These are phyloP conservation scores for Conus canariensis DNA, from an alignment of 2,888 invertebrate genomes.

Conservation along the genomic window DNA sequence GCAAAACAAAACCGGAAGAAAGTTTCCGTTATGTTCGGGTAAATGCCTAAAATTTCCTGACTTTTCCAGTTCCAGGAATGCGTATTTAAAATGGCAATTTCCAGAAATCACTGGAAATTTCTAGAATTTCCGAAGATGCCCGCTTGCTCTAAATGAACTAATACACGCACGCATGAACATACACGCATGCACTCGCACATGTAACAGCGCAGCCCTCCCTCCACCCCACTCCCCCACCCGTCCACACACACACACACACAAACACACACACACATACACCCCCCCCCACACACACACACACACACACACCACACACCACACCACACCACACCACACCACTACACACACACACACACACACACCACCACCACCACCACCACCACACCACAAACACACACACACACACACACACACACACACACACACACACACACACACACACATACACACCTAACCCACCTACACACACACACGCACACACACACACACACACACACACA, in stretches of 20 bases:
- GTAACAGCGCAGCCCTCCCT: neutral
- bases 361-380: neutral
- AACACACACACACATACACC: too few species aligned
- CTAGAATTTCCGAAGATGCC: too few species aligned
- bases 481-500: constrained; percentile 21
- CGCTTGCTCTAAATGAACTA: neutral
- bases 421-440: neutral
- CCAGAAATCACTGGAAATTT: too few species aligned
- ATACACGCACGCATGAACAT: constrained; percentile 5
- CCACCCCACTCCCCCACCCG: neutral
- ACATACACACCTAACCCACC: neutral
- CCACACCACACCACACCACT: neutral
- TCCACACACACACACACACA: neutral
- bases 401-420: neutral
- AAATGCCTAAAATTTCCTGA: too few species aligned
- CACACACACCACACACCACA: neutral
- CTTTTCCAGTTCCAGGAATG: too few species aligned
- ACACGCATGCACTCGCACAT: constrained; percentile 14
- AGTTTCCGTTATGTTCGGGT: too few species aligned
- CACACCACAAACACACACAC: neutral
- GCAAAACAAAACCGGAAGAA: too few species aligned
- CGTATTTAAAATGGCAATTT: neutral
- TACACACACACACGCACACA: neutral
- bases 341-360: neutral
- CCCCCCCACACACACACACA: neutral